Conservation (phyloP, 2,113 vertebrate genomes). For the Corapipo altera region DNA sequence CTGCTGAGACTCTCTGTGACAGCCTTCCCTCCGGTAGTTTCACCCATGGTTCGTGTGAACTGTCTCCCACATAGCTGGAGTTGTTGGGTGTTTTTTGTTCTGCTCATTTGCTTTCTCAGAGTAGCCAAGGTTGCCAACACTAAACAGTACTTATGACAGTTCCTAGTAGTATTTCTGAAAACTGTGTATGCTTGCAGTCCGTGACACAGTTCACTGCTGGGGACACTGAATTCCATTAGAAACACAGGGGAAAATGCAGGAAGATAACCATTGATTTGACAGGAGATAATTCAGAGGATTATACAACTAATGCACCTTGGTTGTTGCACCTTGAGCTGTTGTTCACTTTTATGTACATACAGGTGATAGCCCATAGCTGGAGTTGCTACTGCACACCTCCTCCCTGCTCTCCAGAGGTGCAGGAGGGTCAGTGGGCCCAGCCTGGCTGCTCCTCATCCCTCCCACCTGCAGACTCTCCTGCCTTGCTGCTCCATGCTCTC, state of each 20-base stretch:
- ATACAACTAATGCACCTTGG: background rate
- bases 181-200: background rate
- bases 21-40: background rate
- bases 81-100: background rate
- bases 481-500: background rate
- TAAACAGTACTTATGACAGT: background rate
- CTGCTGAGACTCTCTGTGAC: background rate
- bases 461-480: background rate
- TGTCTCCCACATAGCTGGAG: background rate
- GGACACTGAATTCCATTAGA: background rate
- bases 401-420: background rate
- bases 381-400: background rate
- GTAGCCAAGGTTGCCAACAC: background rate
- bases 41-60: fast-evolving
- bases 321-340: background rate
- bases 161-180: background rate
- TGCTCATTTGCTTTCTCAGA: background rate
- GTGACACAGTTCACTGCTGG: background rate
- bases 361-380: background rate
- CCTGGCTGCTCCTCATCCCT: background rate
- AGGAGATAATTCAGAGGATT: background rate
- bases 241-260: background rate
- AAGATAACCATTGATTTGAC: background rate
- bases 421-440: background rate
- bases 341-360: background rate